Evolutionary conservation across 2,888 invertebrate genomes (phyloP).

Genomic region (Chydorus sphaericus): DNA sequence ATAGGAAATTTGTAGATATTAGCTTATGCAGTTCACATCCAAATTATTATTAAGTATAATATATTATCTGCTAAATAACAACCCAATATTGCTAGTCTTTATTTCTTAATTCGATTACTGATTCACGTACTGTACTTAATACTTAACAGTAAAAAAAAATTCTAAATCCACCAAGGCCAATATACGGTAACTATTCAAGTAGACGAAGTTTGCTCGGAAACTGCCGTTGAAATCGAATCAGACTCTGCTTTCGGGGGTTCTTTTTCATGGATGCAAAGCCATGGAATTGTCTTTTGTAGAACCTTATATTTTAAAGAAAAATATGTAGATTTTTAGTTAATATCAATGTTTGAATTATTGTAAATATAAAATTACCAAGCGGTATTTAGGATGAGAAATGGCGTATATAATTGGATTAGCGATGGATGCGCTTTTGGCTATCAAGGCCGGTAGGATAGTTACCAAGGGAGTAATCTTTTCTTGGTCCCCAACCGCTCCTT

Average conservation of each 20-base stretch:
- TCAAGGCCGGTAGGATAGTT: conserved; percentile 28
- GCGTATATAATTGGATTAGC: conserved; percentile 27
- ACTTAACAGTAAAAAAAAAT: no score
- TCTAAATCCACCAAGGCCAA: no score
- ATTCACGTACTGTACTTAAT: no score
- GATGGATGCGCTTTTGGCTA: conserved; percentile 32
- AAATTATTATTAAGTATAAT: no score
- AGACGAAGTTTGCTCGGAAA: not conserved
- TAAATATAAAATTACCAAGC: conserved; percentile 2
- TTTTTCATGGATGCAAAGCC: conserved; percentile 15
- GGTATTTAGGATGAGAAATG: conserved; percentile 18
- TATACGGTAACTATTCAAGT: no score
- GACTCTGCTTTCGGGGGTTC: not conserved
- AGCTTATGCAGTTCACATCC: no score
- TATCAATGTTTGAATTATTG: not conserved
- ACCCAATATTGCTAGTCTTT: no score
- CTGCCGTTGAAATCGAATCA: not conserved
- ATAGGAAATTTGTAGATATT: no score
- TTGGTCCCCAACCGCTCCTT: conserved; percentile 23
- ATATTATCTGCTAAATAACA: no score
- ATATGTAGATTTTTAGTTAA: no score
- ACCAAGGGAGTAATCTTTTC: conserved; percentile 24
- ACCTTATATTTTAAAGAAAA: not conserved
- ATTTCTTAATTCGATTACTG: no score
- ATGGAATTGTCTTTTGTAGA: conserved; percentile 10